These are phyloP conservation scores for Pachypsylla venusta DNA, from an alignment of 1,140 invertebrate species.

Conservation along the genomic window DNA sequence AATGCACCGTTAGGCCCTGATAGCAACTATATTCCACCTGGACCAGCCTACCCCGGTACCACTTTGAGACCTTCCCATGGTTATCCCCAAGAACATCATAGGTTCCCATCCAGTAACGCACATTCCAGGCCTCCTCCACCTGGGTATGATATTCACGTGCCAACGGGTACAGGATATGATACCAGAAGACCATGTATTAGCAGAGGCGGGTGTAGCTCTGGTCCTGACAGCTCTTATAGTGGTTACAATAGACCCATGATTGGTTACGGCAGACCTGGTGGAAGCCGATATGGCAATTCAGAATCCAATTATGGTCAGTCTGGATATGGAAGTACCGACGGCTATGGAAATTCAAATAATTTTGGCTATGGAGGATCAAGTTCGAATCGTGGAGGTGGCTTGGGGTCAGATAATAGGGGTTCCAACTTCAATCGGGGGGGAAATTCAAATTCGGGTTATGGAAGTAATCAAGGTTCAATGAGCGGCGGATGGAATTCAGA, in stretches of 20 bases:
- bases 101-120: neutral
- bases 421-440: neutral
- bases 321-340: neutral
- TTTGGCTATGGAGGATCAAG: neutral
- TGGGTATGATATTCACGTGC: neutral
- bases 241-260: constrained; percentile 3
- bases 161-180: neutral
- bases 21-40: neutral
- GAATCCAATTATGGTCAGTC: constrained; percentile 5
- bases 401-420: neutral
- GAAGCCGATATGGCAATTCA: neutral
- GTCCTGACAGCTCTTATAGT: neutral
- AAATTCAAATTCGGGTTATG: neutral
- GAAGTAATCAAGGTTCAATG: too few relatives aligned
- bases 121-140: neutral
- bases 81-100: neutral
- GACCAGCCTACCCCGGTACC: neutral
- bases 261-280: neutral
- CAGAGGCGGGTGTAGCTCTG: constrained; percentile 6
- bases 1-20: constrained; percentile 2
- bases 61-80: neutral
- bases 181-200: neutral
- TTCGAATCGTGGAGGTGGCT: neutral
- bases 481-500: too few relatives aligned
- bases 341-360: neutral